Evolutionary conservation across 2,113 vertebrate genomes (phyloP).

Genomic region (Vidua chalybeata): DNA sequence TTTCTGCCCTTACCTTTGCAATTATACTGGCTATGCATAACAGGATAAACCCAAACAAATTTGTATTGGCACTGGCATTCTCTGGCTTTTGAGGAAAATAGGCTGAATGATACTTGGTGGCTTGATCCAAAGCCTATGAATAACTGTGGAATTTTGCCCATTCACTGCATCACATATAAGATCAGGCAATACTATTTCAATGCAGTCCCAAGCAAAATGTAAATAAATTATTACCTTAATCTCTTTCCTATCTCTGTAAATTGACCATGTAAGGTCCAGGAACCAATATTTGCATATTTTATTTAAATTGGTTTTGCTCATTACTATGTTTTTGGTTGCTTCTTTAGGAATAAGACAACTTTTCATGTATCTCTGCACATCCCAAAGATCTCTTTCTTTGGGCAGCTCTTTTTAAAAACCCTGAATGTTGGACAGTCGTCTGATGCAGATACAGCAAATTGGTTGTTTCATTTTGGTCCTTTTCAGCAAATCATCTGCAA

Average conservation of each 20-base stretch:
- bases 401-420: neutral
- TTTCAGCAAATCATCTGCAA: neutral
- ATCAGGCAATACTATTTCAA: neutral
- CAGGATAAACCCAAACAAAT: neutral
- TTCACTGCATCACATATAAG: neutral
- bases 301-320: neutral
- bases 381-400: neutral
- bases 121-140: neutral
- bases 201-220: neutral
- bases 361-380: neutral
- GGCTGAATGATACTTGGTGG: neutral
- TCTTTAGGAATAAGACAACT: neutral
- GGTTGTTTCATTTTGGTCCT: neutral
- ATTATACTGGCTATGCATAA: neutral
- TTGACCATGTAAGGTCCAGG: neutral
- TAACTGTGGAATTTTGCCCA: neutral
- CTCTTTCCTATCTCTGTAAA: neutral
- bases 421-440: accelerated
- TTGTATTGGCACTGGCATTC: neutral
- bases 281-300: neutral
- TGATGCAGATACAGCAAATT: neutral
- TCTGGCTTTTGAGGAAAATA: neutral
- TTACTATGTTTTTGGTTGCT: neutral
- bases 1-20: neutral
- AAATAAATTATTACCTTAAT: neutral